Evolutionary conservation across 2,797 vertebrate species (phyloP), one percentile per base, ranked within the genome.

Genomic region (Melanotaenia trifasciata): DNA sequence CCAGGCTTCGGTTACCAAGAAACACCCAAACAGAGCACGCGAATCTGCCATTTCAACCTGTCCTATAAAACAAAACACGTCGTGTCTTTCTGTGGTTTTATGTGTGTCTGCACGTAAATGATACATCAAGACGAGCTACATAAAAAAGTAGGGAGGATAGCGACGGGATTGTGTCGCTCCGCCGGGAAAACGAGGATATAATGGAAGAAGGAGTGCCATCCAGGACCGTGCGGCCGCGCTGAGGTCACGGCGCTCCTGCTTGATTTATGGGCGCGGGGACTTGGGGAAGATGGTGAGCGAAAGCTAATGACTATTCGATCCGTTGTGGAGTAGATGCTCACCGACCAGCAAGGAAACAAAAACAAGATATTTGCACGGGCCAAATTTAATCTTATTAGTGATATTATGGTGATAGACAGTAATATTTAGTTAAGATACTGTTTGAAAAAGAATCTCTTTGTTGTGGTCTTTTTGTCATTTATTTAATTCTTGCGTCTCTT

Each of bases 201-300:
- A 96, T 94, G 93, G 92, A 92, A 94, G 94, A 93, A 92, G 83
- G 93, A 94, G 93, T 90, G 92, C 90, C 90, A 91, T 92, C 90
- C 76, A 91, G 89, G 83, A 84, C 77, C 89, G 90, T 78, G 90
- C 81, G 84, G 93, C 93, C 92, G 93, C 88, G 81, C 88, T 93
- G 94, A 94, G 93, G 95, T 95, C 93, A 95, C 88, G 90, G 91
- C 84, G 80, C 88, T 87, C 87, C 88, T 78, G 78, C 78, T 89
- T 96, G 96, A 96, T 96, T 96, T 96, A 94, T 88, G 94, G 95
- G 93, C 93, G 80, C 74, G 72, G 94, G 92, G 94, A 91, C 89
- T 86, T 92, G 65, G 68, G 93, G 92, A 92, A 83, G 85, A 80
- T 90, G 80, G 86, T 89, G 93, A 74, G 69, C 73, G 67, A 84